phyloP scores from a whole-genome alignment of 2,113 vertebrate genomes.

The Cochlearius cochlearius region DNA sequence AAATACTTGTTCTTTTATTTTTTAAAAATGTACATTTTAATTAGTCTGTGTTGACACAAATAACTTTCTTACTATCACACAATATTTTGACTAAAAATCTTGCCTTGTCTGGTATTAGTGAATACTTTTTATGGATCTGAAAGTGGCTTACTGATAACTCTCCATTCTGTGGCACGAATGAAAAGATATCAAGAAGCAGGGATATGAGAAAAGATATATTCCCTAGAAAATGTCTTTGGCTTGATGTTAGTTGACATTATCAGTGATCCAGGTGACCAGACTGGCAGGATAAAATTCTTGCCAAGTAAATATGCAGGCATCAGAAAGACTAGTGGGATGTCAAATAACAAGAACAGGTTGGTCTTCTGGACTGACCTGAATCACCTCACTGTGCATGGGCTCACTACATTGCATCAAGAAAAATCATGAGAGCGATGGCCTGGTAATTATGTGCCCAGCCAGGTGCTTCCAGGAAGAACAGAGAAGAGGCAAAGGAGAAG shows the following conservation, averaged over 20 bases:
- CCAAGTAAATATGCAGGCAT: neutral
- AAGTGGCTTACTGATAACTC: neutral
- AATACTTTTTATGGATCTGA: neutral
- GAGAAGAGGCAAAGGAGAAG: neutral
- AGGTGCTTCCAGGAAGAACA: neutral
- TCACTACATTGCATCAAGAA: neutral
- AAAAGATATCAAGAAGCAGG: neutral
- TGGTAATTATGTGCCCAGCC: neutral
- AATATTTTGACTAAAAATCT: neutral
- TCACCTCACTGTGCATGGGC: neutral
- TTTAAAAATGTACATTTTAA: neutral
- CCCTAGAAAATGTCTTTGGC: neutral
- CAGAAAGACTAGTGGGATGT: neutral
- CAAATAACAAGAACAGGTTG: neutral
- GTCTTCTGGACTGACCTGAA: neutral
- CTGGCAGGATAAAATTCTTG: neutral
- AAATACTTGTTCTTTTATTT: neutral
- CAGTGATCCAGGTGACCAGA: neutral
- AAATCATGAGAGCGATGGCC: neutral
- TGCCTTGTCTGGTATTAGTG: neutral
- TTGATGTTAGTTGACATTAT: neutral
- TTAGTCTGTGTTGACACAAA: neutral
- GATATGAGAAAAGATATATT: neutral
- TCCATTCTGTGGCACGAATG: neutral
- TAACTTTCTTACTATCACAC: neutral